A percentile compares a stretch with the other conserved stretches of the same genome.
Evolutionary conservation across 2,888 invertebrate species (phyloP).

Genomic region (Cantharis flavilabris): DNA sequence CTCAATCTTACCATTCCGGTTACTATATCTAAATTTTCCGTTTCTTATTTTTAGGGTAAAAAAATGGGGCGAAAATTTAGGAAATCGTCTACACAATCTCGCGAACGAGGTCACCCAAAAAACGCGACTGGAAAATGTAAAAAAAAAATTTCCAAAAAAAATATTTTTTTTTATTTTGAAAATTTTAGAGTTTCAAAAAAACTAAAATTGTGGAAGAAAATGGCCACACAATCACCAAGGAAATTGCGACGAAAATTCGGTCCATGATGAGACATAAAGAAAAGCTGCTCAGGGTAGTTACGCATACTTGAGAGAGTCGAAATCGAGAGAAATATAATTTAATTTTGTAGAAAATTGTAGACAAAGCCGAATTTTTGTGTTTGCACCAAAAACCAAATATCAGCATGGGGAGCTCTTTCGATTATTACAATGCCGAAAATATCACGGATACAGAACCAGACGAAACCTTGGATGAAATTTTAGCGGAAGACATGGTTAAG

Average conservation of each 20-base stretch:
- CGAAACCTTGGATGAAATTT: slow-evolving; percentile 19
- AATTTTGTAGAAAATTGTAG: slow-evolving; percentile 48
- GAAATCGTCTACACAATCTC: slow-evolving; percentile 73
- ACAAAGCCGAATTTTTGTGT: slow-evolving; percentile 49
- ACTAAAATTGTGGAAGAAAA: slow-evolving; percentile 64
- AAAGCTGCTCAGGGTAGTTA: slow-evolving; percentile 73
- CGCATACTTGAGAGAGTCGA: slow-evolving; percentile 21
- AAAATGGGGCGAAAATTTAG: slow-evolving; percentile 77
- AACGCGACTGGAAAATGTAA: slow-evolving; percentile 73
- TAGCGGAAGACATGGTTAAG: slow-evolving; percentile 7
- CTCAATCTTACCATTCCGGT: not conserved
- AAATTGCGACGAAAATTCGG: slow-evolving; percentile 80
- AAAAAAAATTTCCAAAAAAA: not conserved
- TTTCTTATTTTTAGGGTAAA: slow-evolving; percentile 63
- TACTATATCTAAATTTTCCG: not conserved
- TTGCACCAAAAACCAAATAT: slow-evolving; percentile 43
- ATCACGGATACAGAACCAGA: slow-evolving; percentile 57
- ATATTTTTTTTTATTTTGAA: not conserved
- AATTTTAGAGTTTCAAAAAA: slow-evolving; percentile 42
- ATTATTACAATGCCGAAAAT: slow-evolving; percentile 72
- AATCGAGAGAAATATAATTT: not conserved
- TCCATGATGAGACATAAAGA: slow-evolving; percentile 85
- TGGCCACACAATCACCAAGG: slow-evolving; percentile 74
- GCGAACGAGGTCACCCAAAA: slow-evolving; percentile 78
- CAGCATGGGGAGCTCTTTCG: slow-evolving; percentile 59